phyloP scores from a whole-genome alignment of 2,113 vertebrate species.

The Cavia porcellus region DNA sequence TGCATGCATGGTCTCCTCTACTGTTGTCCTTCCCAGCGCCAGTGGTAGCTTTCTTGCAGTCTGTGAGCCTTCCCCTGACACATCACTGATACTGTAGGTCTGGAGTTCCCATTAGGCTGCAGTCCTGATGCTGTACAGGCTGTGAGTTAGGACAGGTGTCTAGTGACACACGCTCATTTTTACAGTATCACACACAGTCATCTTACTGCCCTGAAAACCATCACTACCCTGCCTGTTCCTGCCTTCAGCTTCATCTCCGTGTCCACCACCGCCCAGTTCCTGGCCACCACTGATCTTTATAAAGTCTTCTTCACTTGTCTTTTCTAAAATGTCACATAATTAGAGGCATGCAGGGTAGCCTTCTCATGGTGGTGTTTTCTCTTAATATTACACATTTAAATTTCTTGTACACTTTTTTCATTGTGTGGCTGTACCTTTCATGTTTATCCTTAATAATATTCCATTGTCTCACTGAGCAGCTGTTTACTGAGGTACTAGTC shows the following conservation, averaged over 20 bases:
- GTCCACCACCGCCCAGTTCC: not conserved
- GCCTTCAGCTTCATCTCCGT: not conserved
- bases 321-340: not conserved
- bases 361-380: not conserved
- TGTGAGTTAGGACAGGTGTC: not conserved
- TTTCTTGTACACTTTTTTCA: not conserved
- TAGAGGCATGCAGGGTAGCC: not conserved
- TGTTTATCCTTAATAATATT: not conserved
- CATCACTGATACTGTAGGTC: not conserved
- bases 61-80: fast-evolving
- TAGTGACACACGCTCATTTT: not conserved
- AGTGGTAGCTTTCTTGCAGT: not conserved
- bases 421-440: not conserved
- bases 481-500: not conserved
- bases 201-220: not conserved
- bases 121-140: not conserved
- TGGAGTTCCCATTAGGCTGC: not conserved
- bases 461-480: not conserved
- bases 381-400: not conserved
- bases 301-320: not conserved
- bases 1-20: not conserved
- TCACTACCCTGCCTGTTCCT: not conserved
- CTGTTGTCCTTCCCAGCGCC: not conserved
- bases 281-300: not conserved
- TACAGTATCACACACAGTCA: not conserved